Evolutionary conservation across 2,888 invertebrate species (phyloP).

Genomic region (Alcis repandata): DNA sequence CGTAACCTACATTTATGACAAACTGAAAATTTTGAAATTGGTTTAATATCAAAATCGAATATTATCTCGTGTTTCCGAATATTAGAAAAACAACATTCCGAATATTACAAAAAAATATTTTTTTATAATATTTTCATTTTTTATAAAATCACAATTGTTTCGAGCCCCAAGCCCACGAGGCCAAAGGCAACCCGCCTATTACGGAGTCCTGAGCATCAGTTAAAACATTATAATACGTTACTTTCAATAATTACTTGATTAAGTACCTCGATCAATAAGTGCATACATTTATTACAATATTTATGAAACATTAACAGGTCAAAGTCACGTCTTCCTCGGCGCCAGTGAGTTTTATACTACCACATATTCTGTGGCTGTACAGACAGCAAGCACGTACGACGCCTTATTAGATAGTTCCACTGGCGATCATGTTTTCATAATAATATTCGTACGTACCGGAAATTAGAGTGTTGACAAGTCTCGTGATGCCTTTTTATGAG

Average conservation of each 20-base stretch:
- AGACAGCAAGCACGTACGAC: conserved; percentile 29
- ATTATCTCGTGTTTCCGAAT: too few relatives aligned
- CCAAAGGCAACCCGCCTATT: too few relatives aligned
- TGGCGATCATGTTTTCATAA: conserved; percentile 36
- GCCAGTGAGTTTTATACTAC: conserved; percentile 25
- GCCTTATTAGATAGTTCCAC: conserved; percentile 36
- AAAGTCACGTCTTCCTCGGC: conserved; percentile 43
- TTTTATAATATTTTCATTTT: too few relatives aligned
- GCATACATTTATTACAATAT: not conserved
- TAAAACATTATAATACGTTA: not conserved
- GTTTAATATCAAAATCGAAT: too few relatives aligned
- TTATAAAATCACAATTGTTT: too few relatives aligned
- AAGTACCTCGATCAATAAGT: too few relatives aligned
- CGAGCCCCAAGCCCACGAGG: too few relatives aligned
- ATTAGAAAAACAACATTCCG: too few relatives aligned
- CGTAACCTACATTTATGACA: too few relatives aligned
- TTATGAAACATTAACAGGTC: conserved; percentile 21
- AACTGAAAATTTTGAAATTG: too few relatives aligned
- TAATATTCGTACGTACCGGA: conserved; percentile 24
- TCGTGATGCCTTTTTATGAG: conserved; percentile 18
- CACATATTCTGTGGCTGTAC: conserved; percentile 27
- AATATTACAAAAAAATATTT: too few relatives aligned
- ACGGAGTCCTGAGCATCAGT: too few relatives aligned
- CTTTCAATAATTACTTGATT: not conserved
- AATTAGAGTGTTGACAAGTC: conserved; percentile 24